A percentile compares a stretch with the other conserved stretches of the same genome.
Evolutionary conservation across 64 coral and sea anemone species (phyloP).

Genomic region (Anthopleura sola): DNA sequence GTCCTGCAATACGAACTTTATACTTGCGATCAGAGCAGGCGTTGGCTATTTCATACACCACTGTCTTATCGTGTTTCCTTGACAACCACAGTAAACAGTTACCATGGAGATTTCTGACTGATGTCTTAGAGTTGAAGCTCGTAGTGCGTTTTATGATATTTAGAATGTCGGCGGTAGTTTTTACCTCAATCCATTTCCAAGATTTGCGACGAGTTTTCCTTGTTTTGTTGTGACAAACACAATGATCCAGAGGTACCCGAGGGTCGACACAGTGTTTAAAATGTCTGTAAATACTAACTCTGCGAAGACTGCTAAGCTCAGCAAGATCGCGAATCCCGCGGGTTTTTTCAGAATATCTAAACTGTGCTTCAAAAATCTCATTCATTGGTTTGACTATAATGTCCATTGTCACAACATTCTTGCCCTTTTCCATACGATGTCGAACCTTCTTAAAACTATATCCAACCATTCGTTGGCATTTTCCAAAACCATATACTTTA

Average conservation of each 20-base stretch:
- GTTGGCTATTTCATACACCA: slow-evolving; percentile 74
- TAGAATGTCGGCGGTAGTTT: slow-evolving; percentile 44
- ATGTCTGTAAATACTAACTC: slow-evolving; percentile 84
- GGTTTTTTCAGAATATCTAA: slow-evolving; percentile 32
- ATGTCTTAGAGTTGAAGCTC: slow-evolving; percentile 55
- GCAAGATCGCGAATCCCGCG: slow-evolving; percentile 15
- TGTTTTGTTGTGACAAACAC: slow-evolving; percentile 55
- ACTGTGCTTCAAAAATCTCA: slow-evolving; percentile 84
- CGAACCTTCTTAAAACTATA: slow-evolving; percentile 74
- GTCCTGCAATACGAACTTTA: slow-evolving; percentile 29
- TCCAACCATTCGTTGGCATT: slow-evolving; percentile 69
- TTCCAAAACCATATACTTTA: slow-evolving; percentile 58
- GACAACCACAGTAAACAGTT: slow-evolving; percentile 61
- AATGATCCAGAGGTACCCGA: slow-evolving; percentile 55
- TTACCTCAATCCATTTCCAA: slow-evolving; percentile 60
- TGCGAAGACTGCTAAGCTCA: slow-evolving; percentile 41
- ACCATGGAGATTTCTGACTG: slow-evolving; percentile 54
- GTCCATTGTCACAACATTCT: slow-evolving; percentile 77
- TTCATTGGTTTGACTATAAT: slow-evolving; percentile 59
- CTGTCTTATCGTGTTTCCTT: slow-evolving; percentile 57
- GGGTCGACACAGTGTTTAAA: slow-evolving; percentile 63
- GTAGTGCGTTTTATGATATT: slow-evolving; percentile 47
- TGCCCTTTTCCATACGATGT: slow-evolving; percentile 24
- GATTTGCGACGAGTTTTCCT: slow-evolving; percentile 16
- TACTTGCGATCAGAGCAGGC: slow-evolving; percentile 62